Evolutionary conservation across 2,797 vertebrate genomes (phyloP).

Genomic region (Scyliorhinus canicula): DNA sequence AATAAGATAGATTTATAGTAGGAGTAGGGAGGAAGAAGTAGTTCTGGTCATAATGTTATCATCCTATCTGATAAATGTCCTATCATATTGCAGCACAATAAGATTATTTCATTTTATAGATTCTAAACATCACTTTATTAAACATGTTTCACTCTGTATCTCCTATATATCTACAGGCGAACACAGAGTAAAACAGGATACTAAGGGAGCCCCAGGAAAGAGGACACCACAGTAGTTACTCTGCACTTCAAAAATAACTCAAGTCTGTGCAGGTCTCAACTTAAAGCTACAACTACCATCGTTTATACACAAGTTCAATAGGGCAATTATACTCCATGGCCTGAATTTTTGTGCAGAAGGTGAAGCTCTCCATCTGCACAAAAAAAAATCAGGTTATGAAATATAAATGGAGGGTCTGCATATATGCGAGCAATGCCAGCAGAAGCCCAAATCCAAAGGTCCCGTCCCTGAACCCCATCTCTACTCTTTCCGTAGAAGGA

Average conservation of each 20-base stretch:
- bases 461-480: no score
- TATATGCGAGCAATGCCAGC: no score
- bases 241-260: background rate
- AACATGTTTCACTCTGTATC: background rate
- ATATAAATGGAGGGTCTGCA: no score
- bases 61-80: constrained; percentile 30
- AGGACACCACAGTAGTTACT: background rate
- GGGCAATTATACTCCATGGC: background rate
- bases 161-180: background rate
- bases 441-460: no score
- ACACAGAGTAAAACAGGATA: background rate
- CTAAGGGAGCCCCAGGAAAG: background rate
- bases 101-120: constrained; percentile 29
- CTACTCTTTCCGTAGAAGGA: no score
- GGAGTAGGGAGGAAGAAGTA: background rate
- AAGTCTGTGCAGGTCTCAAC: background rate
- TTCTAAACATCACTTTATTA: constrained; percentile 28
- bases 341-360: no score
- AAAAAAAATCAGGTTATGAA: no score
- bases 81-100: constrained; percentile 18
- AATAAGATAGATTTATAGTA: constrained; percentile 35
- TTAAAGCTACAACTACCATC: background rate
- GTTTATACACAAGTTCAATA: background rate
- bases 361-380: no score
- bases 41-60: constrained; percentile 33